Evolutionary conservation across 2,113 vertebrate genomes (phyloP), one percentile per base, ranked within the genome.

Genomic region (Rhynchopsitta pachyrhyncha): DNA sequence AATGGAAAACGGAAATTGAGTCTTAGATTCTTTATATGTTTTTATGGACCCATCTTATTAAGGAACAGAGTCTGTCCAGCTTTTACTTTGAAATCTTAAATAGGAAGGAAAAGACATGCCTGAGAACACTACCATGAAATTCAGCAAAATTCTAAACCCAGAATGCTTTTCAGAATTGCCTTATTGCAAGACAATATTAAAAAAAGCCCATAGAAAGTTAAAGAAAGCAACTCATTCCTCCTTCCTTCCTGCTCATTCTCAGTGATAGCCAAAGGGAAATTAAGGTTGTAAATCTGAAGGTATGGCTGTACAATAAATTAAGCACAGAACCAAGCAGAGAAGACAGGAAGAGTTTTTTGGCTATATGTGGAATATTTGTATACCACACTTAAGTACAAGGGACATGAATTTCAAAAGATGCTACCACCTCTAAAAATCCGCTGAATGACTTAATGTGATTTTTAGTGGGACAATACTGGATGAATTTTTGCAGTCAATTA

Each of bases 261-360:
- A 93, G 1, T 82, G 83, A 92, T 6, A 93, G 66, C 33, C 83
- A 95, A 94, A 92, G 92, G 82, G 82, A 95, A 92, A 93, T 90
- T 55, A 91, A 92, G 67, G 77, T 60, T 92, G 88, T 93, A 96
- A 96, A 96, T 95, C 86, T 94, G 83, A 84, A 95, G 27, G 66
- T 37, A 86, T n/a, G 41, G n/a, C 41, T 85, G 37, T 41, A 46
- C 27, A 68, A 70, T 6, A 70, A 13, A 66, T 90, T 77, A 55
- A 71, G 27, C 39, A 42, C 1, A 8, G 63, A 94, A 80, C 6
- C 46, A 78, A 90, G 53, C 15, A 95, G 42, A 63, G 50, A 87
- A 82, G 63, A 59, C 1, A 14, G 39, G 39, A 91, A 46, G 25
- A 74, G 2, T 6, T 41, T 89, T 95, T 75, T 84, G 18, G 39